Base-by-base conservation (phyloP, 2,113 vertebrate genomes). In the Pachypanchax playfairii region DNA sequence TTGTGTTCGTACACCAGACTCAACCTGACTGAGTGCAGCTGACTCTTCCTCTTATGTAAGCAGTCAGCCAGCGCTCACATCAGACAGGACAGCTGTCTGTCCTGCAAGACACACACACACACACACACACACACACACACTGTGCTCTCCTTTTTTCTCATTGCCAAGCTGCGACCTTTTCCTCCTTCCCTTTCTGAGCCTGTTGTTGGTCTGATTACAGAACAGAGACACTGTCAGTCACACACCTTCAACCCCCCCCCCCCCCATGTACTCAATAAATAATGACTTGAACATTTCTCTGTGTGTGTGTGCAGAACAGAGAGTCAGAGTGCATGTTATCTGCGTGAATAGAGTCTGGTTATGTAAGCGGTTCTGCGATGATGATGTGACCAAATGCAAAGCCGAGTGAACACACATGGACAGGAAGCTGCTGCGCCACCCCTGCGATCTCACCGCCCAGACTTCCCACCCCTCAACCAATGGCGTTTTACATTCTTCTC, bases 11-110 rank as follows among this genome's bases (percentile, higher is more conserved):
- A 59, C 60, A 65, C 69, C 61, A 56, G 70, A 29, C 0, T 52
- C 48, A 25, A 59, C 48, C 73, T 83, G 65, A 68, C 60, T 64
- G 59, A 77, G 72, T 61, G 80, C 72, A 80, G 75, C 64, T 83
- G 70, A 84, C 77, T 65, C 60, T 72, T 67, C 65, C 38, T 73
- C 70, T 89, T 85, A 87, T 80, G 79, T 76, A 88, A 90, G 75
- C 79, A 55, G 57, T 81, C 73, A 82, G 66, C 65, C 69, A 58
- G 43, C 33, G 57, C 70, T 77, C 58, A 41, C 77, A 85, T 87
- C 75, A 84, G 77, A 86, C 77, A 72, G 79, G 88, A 87, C 89
- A 91, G 82, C 87, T 89, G 87, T 73, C 75, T 73, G 66, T 89
- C 81, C 74, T 66, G 58, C 71, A 75, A 11, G 20, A 20, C 33